A percentile compares a stretch with the other conserved stretches of the same genome.
Conservation (phyloP, 1,140 invertebrate genomes). For the Papilio helenus region DNA sequence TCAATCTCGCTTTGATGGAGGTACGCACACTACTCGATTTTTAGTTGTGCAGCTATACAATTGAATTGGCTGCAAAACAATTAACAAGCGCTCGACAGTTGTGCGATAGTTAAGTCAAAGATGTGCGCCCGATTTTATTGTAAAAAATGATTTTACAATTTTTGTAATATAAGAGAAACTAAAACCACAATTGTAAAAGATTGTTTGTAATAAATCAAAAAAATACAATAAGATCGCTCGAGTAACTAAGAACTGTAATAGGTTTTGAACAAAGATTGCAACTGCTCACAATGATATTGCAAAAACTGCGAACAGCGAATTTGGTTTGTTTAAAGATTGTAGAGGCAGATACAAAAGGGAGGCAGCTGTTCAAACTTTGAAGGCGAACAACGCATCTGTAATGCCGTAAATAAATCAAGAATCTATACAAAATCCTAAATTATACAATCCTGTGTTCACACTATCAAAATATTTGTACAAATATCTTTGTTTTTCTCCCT, state of each 20-base stretch:
- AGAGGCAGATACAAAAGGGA: not conserved
- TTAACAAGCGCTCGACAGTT: no score
- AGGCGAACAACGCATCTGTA: not conserved
- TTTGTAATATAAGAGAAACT: not conserved
- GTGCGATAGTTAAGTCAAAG: no score
- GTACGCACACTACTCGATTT: no score
- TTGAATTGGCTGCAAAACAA: no score
- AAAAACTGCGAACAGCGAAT: slow-evolving; percentile 1
- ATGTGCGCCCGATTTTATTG: no score
- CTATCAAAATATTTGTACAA: not conserved
- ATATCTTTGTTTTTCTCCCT: not conserved
- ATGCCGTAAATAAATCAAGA: not conserved
- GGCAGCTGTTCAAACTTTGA: not conserved
- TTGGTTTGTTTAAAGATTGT: not conserved
- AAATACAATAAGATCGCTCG: not conserved
- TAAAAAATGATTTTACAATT: not conserved
- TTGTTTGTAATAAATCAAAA: not conserved
- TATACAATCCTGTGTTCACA: not conserved
- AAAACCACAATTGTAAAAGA: not conserved
- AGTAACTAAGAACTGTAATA: not conserved
- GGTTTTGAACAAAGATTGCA: not conserved
- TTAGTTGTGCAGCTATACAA: no score
- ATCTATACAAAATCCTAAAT: not conserved
- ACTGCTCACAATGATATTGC: not conserved
- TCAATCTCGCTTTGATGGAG: no score